A percentile compares a stretch with the other conserved stretches of the same genome.
Conservation (phyloP, 2,797 vertebrate genomes). For the Heterohyrax brucei region DNA sequence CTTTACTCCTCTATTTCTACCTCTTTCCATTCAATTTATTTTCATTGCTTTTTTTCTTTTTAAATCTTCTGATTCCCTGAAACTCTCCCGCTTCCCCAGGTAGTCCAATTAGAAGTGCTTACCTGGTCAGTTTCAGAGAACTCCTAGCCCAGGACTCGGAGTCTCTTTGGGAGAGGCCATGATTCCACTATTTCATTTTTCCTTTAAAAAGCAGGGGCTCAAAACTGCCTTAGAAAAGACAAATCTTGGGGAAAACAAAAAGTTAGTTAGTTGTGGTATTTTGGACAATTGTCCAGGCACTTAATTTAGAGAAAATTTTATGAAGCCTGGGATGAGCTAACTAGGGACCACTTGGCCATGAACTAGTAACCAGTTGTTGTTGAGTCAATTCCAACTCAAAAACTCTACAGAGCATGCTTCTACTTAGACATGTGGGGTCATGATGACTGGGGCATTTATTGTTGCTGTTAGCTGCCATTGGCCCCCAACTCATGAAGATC, state of each 20-base stretch:
- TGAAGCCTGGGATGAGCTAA: not conserved
- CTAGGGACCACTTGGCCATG: not conserved
- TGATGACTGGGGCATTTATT: not conserved
- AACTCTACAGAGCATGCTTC: not conserved
- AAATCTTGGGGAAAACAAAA: not conserved
- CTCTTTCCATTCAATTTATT: conserved; percentile 26
- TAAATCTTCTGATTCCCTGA: not conserved
- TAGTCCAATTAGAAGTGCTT: not conserved
- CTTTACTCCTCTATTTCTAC: not conserved
- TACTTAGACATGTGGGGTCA: not conserved
- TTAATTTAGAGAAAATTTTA: not conserved
- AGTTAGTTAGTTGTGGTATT: not conserved
- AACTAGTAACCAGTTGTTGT: not conserved
- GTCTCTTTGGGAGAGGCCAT: not conserved
- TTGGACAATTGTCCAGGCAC: not conserved
- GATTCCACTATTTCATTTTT: conserved; percentile 1
- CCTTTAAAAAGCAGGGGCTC: not conserved
- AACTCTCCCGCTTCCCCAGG: too few relatives aligned
- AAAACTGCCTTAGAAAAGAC: conserved; percentile 43
- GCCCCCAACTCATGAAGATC: too few relatives aligned
- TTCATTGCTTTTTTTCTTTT: not conserved
- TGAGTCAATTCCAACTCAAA: not conserved
- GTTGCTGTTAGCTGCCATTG: not conserved
- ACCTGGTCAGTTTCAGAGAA: not conserved
- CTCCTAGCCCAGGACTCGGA: not conserved